A percentile compares a stretch with the other conserved stretches of the same genome.
phyloP scores from a whole-genome alignment of 2,113 vertebrate genomes.

The Daubentonia madagascariensis region DNA sequence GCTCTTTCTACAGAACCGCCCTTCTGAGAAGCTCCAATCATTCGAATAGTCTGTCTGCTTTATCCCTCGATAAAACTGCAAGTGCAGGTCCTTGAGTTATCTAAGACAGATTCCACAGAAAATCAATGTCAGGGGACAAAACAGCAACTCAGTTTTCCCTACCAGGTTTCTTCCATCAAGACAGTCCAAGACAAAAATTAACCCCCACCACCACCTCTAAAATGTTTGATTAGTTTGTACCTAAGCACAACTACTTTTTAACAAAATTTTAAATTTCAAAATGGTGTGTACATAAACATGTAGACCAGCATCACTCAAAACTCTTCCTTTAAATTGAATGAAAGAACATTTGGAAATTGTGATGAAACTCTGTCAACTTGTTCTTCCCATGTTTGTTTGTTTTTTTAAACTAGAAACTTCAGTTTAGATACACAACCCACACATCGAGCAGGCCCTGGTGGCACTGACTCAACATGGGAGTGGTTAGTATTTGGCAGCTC shows the following conservation, averaged over 20 bases:
- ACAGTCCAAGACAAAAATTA: neutral
- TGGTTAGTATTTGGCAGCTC: neutral
- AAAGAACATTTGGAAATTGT: neutral
- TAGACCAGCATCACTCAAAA: neutral
- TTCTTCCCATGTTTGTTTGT: neutral
- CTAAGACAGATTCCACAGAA: neutral
- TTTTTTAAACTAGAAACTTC: neutral
- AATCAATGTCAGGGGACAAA: neutral
- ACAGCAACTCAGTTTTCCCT: neutral
- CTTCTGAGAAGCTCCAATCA: neutral
- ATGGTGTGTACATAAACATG: neutral
- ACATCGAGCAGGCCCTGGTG: rapidly evolving
- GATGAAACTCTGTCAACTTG: neutral
- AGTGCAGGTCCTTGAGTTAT: neutral
- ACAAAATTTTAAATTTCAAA: neutral
- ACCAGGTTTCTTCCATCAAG: neutral
- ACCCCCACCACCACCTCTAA: neutral
- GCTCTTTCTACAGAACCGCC: neutral
- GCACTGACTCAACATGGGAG: rapidly evolving
- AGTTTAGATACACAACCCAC: neutral
- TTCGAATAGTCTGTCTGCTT: neutral
- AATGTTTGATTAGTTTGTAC: neutral
- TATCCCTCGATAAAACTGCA: neutral
- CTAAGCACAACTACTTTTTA: neutral
- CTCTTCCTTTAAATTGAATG: neutral